Evolutionary conservation across 2,888 invertebrate genomes (phyloP), one percentile per base, ranked within the genome.

Genomic region (Plagodis dolabraria): DNA sequence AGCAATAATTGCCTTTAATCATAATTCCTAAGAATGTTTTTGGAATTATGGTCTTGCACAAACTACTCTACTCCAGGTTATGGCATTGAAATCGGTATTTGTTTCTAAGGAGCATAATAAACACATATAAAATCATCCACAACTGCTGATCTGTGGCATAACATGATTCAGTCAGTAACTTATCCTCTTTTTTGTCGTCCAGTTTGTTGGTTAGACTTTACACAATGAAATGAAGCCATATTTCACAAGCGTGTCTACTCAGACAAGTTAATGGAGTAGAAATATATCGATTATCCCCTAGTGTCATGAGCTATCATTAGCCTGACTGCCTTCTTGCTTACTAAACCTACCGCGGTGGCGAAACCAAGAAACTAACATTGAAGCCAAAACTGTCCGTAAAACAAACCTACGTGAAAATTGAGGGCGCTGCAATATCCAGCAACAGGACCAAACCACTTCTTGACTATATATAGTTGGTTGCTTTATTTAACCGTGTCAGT

Each of bases 311-410:
- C 63, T 65, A 69, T 62, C 65, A 65, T 60, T 62, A 63, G 67
- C 67, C 58, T 65, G 60, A 60, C 51, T 52, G 57, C 61, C 64
- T 66, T 67, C 60, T 70, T 66, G 66, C 63, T 57, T 67, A 10
- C 40, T 44, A 44, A 53, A 50, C 53, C 51, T 54, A 55, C 57
- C 54, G 55, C 51, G 12, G 33, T 52, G 43, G 53, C 50, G 56
- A 43, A 53, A 49, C 46, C 22, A 48, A 44, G 40, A 48, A 45
- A 33, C 57, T 8, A 46, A 43, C 57, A 46, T 35, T 43, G 0
- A 47, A 46, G 34, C 0, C 38, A 38, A 38, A 5, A 34, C 46
- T 55, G 52, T 52, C 42, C 55, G 44, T 12, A 9, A 47, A 47
- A 6, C 10, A 33, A 33, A 22, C 33, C 10, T 49, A 55, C 60